Evolutionary conservation across 2,797 vertebrate genomes (phyloP).

Genomic region (Cyclura pinguis): DNA sequence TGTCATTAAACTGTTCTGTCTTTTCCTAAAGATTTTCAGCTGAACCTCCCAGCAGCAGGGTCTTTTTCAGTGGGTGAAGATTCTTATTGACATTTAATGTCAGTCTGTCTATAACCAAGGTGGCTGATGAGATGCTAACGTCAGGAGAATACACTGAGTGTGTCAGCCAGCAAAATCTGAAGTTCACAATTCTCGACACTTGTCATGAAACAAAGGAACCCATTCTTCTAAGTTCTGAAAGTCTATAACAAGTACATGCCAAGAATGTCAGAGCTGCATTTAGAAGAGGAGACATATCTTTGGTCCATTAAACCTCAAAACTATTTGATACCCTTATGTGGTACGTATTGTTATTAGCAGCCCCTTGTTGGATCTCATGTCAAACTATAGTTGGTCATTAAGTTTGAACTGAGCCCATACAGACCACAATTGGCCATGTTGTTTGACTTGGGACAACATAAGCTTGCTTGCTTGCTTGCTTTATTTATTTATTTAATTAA

Average conservation of each 20-base stretch:
- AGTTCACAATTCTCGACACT: background rate
- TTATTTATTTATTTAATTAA: no score
- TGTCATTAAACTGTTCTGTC: background rate
- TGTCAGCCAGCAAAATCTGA: background rate
- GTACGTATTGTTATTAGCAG: background rate
- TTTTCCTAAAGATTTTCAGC: background rate
- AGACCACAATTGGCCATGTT: background rate
- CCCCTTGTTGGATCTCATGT: background rate
- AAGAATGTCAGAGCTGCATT: background rate
- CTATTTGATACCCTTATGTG: background rate
- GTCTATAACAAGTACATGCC: background rate
- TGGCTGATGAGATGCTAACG: background rate
- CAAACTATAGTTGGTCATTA: background rate
- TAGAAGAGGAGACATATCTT: background rate
- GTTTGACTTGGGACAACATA: background rate
- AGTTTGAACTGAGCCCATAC: background rate
- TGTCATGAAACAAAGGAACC: background rate
- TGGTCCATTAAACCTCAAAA: background rate
- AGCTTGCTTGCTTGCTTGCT: background rate
- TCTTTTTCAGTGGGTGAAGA: background rate
- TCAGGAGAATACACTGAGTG: background rate
- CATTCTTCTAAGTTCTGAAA: background rate
- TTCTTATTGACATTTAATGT: background rate
- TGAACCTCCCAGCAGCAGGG: background rate
- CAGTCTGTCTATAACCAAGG: no score